Conservation (phyloP, 2,888 invertebrate genomes). For the Drosophila nr. perissopoda region DNA sequence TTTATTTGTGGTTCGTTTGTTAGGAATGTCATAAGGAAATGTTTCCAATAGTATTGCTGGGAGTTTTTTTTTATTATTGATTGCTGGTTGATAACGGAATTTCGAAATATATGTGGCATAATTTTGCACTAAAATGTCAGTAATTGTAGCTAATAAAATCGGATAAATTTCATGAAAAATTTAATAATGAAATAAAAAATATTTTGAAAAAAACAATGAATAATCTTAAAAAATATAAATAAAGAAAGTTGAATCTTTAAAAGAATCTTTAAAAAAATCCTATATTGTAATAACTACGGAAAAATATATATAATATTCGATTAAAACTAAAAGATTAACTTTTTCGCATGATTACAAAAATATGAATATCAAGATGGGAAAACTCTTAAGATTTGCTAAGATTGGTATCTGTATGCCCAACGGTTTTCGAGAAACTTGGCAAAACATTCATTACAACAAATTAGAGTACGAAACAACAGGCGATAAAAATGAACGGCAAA, state of each 20-base stretch:
- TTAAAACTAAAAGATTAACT: not conserved
- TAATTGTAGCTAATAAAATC: not conserved
- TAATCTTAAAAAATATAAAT: not conserved
- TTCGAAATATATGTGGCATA: slow-evolving; percentile 3
- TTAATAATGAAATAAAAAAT: not conserved
- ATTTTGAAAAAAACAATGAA: not conserved
- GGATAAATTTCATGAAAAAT: not conserved
- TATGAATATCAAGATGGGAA: slow-evolving; percentile 1
- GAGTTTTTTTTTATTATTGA: slow-evolving; percentile 37
- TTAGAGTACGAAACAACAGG: slow-evolving; percentile 48
- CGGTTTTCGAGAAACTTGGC: slow-evolving; percentile 36
- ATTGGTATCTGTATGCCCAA: slow-evolving; percentile 27
- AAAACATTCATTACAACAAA: slow-evolving; percentile 68
- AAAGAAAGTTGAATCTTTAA: not conserved
- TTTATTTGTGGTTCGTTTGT: not conserved
- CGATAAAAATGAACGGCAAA: slow-evolving; percentile 39
- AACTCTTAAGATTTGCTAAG: slow-evolving; percentile 35
- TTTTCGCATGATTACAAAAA: not conserved
- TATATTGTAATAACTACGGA: not conserved
- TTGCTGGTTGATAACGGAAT: slow-evolving; percentile 18
- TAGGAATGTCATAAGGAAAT: slow-evolving; percentile 32
- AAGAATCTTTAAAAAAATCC: not conserved
- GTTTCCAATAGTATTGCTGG: slow-evolving; percentile 17
- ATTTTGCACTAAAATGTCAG: not conserved
- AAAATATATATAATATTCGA: not conserved